These are phyloP conservation scores for Lasaia peninsularis DNA, from an alignment of 1,140 invertebrate genomes.

Conservation along the genomic window DNA sequence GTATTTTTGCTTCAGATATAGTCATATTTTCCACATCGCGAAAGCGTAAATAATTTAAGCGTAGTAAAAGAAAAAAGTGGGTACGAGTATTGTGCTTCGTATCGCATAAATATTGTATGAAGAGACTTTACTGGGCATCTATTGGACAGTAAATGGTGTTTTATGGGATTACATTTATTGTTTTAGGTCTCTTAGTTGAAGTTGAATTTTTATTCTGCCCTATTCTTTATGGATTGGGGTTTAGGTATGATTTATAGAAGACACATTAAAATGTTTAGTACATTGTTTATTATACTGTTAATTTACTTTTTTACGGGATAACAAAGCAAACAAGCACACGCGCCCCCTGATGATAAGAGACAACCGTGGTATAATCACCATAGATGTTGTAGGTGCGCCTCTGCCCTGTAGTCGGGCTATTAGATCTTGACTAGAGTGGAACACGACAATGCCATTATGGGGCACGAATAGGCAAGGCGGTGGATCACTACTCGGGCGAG, in stretches of 20 bases:
- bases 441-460: too few relatives aligned
- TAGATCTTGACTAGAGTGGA: too few relatives aligned
- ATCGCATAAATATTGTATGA: constrained; percentile 65
- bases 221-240: constrained; percentile 43
- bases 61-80: constrained; percentile 42
- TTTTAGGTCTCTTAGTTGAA: constrained; percentile 50
- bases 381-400: too few relatives aligned
- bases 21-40: constrained; percentile 28
- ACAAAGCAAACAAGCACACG: too few relatives aligned
- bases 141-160: constrained; percentile 60
- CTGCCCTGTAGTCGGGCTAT: too few relatives aligned
- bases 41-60: constrained; percentile 48
- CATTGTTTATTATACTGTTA: too few relatives aligned
- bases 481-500: too few relatives aligned
- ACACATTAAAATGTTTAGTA: background rate
- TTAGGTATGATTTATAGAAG: constrained; percentile 3
- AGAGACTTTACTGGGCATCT: constrained; percentile 46
- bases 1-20: constrained; percentile 19
- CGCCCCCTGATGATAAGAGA: too few relatives aligned
- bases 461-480: too few relatives aligned
- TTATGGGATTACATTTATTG: constrained; percentile 67
- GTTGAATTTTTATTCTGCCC: constrained; percentile 45
- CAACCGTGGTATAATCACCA: too few relatives aligned
- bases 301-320: too few relatives aligned
- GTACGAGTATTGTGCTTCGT: constrained; percentile 26